Base-by-base conservation (phyloP, 2,888 invertebrate species). In the Drosophila neotestacea region DNA sequence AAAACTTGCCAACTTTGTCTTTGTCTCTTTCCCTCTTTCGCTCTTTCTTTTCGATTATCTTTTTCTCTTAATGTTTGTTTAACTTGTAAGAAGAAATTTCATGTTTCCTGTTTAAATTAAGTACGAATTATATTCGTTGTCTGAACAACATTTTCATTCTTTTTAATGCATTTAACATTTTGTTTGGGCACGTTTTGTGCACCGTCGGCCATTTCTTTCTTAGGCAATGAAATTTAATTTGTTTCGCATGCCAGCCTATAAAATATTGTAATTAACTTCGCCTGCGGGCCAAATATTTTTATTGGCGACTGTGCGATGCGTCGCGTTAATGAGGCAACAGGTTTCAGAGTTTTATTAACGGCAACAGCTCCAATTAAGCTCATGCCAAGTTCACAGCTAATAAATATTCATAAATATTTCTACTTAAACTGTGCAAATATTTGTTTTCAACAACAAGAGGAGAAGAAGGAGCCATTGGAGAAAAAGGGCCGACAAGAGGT, bases 201-300 rank as follows among this genome's bases (percentile, higher is more conserved):
- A 46, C 71, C 59, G 46, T 51, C 58, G 70, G 64, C 75, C 64
- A 73, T 79, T 85, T 81, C 70, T 61, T 55, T 27, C 36, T 34
- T 4, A 16, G 30, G 13, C 16, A 6, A 39, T 48, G 58, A 50
- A 76, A 79, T 79, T 48, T 69, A 82, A 85, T 73, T 68, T 59
- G 46, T 38, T 50, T 48, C 48, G 39, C 64, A 55, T 66, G 51
- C n/a, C 41, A 9, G 32, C 54, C 60, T 68, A 83, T 85, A 73
- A 85, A 85, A 83, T 79, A 79, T 79, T 77, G 72, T 81, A 85
- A 85, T 85, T 85, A 85, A 80, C 72, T 77, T 82, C 68, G 58
- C 64, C 73, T 58, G 72, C 47, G 27, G 51, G 67, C 70, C 46
- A 79, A 84, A 81, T 50, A 61, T 52, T 64, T 74, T 67, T 63